Conservation (phyloP, 2,113 vertebrate species). For the Hipposideros armiger region DNA sequence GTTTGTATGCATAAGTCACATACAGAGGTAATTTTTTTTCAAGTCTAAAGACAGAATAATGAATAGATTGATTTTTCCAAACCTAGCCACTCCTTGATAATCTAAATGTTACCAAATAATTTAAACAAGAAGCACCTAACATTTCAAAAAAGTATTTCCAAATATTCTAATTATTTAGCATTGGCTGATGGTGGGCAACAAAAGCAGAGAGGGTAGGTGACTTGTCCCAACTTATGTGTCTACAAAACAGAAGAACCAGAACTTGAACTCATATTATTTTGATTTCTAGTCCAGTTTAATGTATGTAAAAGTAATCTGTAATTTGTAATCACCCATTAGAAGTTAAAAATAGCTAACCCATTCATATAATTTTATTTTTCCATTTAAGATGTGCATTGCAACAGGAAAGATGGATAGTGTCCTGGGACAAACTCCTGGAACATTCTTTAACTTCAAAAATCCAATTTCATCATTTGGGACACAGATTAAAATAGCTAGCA, state of each 20-base stretch:
- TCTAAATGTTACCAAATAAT: conserved; percentile 41
- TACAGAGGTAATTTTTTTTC: conserved; percentile 8
- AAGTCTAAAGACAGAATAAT: conserved; percentile 51
- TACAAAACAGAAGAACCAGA: background rate
- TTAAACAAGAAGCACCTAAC: background rate
- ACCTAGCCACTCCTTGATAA: conserved; percentile 35
- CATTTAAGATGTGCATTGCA: conserved; percentile 44
- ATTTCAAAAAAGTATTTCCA: conserved; percentile 29
- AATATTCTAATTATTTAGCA: background rate
- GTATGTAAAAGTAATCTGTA: conserved; percentile 50
- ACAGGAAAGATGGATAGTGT: background rate
- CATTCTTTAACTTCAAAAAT: conserved; percentile 24
- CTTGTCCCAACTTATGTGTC: background rate
- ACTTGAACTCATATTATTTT: background rate
- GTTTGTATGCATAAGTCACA: conserved; percentile 72
- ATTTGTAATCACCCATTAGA: conserved; percentile 40
- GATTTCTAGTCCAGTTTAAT: background rate
- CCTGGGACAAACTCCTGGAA: conserved; percentile 4
- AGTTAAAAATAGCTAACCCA: conserved; percentile 50
- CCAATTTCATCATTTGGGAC: background rate
- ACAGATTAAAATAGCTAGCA: background rate
- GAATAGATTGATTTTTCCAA: conserved; percentile 29
- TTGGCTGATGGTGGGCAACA: background rate
- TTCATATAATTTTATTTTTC: conserved; percentile 52
- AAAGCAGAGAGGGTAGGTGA: background rate